These are phyloP conservation scores for Seriola dumerili DNA, from an alignment of 2,113 vertebrate genomes.

Conservation along the genomic window DNA sequence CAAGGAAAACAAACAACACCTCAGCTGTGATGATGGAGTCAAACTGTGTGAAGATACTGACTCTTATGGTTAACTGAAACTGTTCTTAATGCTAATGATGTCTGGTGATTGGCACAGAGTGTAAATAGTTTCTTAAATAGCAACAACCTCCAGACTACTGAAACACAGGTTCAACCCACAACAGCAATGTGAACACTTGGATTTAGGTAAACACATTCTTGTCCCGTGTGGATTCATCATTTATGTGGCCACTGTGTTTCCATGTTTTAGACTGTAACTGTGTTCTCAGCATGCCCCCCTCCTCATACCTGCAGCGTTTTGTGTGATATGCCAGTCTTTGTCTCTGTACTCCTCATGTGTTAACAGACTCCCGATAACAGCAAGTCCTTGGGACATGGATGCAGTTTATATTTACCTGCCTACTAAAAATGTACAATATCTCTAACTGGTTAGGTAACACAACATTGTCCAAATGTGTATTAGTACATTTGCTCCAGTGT, in stretches of 20 bases:
- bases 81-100: slow-evolving; percentile 38
- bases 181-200: slow-evolving; percentile 24
- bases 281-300: slow-evolving; percentile 75
- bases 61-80: slow-evolving; percentile 29
- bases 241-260: slow-evolving; percentile 59
- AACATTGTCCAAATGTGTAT: neutral
- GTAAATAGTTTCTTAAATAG: neutral
- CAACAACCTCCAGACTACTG: slow-evolving; percentile 2
- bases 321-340: slow-evolving; percentile 54
- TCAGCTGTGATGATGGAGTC: slow-evolving; percentile 45
- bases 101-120: slow-evolving; percentile 30
- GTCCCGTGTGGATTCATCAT: slow-evolving; percentile 54
- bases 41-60: slow-evolving; percentile 21
- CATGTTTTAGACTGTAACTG: slow-evolving; percentile 56
- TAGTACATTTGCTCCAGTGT: neutral
- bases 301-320: slow-evolving; percentile 64
- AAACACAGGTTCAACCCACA: slow-evolving; percentile 8
- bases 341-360: slow-evolving; percentile 39
- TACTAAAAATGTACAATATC: slow-evolving; percentile 1
- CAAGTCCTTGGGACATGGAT: slow-evolving; percentile 39
- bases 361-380: slow-evolving; percentile 32
- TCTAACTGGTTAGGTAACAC: neutral
- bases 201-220: slow-evolving; percentile 24
- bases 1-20: slow-evolving; percentile 44
- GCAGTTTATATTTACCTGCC: slow-evolving; percentile 9